These are phyloP conservation scores for Caenorhabditis sinica DNA, from an alignment of 2,888 invertebrate genomes.

Conservation along the genomic window DNA sequence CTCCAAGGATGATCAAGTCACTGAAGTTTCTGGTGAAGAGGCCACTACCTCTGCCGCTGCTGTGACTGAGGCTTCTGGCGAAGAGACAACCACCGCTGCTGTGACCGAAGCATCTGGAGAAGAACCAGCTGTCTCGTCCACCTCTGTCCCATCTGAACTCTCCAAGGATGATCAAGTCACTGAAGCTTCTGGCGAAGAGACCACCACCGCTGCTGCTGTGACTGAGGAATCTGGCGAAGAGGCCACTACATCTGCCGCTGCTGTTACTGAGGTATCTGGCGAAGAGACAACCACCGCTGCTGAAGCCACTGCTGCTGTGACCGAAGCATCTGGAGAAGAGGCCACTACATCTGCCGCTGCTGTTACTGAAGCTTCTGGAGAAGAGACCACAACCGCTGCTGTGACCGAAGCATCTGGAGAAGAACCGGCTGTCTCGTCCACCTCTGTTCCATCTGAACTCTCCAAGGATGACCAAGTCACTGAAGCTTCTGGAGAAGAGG, in stretches of 20 bases:
- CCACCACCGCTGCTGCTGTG: slow-evolving; percentile 18
- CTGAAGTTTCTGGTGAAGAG: slow-evolving; percentile 55
- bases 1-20: background rate
- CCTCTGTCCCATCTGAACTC: too few relatives aligned
- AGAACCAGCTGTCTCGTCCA: slow-evolving; percentile 25
- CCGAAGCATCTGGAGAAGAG: slow-evolving; percentile 59
- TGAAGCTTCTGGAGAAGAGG: slow-evolving; percentile 59
- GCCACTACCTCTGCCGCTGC: slow-evolving; percentile 28
- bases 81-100: too few relatives aligned
- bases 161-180: too few relatives aligned
- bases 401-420: slow-evolving; percentile 61
- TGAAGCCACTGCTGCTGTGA: slow-evolving; percentile 1
- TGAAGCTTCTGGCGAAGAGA: slow-evolving; percentile 57
- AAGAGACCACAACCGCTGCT: too few relatives aligned
- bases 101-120: slow-evolving; percentile 17
- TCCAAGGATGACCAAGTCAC: too few relatives aligned
- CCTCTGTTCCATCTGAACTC: slow-evolving; percentile 7
- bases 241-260: slow-evolving; percentile 26
- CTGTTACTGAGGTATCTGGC: slow-evolving; percentile 37
- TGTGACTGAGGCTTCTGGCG: too few relatives aligned
- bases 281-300: slow-evolving; percentile 58
- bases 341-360: slow-evolving; percentile 10
- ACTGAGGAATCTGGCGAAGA: slow-evolving; percentile 33
- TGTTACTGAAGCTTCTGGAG: slow-evolving; percentile 12
- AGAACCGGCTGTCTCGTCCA: slow-evolving; percentile 21